Percentiles rank a stretch among this genome's conserved stretches.
Evolutionary conservation across 2,888 invertebrate species (phyloP).

Genomic region (Agriopis marginaria): DNA sequence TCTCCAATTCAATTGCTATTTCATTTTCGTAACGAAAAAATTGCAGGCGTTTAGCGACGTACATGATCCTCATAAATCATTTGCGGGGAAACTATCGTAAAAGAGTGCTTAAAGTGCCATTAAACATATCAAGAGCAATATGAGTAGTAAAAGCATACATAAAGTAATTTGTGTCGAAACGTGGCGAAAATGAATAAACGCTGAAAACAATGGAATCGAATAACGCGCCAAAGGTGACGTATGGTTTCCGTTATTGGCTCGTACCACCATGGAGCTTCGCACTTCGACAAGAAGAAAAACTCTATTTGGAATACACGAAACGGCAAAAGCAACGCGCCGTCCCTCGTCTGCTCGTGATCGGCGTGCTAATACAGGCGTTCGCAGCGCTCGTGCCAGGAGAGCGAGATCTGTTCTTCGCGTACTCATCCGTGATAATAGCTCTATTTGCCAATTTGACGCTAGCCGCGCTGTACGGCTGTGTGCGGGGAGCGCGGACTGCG

Average conservation of each 20-base stretch:
- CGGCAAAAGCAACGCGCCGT: slow-evolving; percentile 75
- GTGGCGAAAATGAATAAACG: slow-evolving; percentile 27
- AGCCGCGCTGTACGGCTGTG: slow-evolving; percentile 59
- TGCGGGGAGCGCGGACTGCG: slow-evolving; percentile 75
- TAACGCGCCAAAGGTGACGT: slow-evolving; percentile 57
- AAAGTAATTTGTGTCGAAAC: slow-evolving; percentile 17
- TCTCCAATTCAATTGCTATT: slow-evolving; percentile 3
- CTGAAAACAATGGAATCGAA: slow-evolving; percentile 42
- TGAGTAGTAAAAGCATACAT: slow-evolving; percentile 20
- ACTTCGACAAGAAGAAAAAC: slow-evolving; percentile 71
- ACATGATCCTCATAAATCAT: slow-evolving; percentile 2
- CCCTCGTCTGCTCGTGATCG: slow-evolving; percentile 70
- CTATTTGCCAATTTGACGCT: slow-evolving; percentile 62
- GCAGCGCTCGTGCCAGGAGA: slow-evolving; percentile 76
- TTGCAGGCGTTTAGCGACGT: slow-evolving; percentile 6
- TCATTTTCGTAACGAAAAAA: background rate
- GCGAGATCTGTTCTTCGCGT: slow-evolving; percentile 67
- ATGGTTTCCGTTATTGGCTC: slow-evolving; percentile 62
- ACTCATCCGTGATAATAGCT: slow-evolving; percentile 60
- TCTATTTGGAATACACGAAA: slow-evolving; percentile 74
- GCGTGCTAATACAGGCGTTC: slow-evolving; percentile 70
- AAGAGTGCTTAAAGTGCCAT: slow-evolving; percentile 34
- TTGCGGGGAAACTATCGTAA: slow-evolving; percentile 14
- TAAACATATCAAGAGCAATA: slow-evolving; percentile 34
- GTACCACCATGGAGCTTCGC: slow-evolving; percentile 76